Evolutionary conservation across 2,888 invertebrate species (phyloP).

Genomic region (Agrochola lychnidis): DNA sequence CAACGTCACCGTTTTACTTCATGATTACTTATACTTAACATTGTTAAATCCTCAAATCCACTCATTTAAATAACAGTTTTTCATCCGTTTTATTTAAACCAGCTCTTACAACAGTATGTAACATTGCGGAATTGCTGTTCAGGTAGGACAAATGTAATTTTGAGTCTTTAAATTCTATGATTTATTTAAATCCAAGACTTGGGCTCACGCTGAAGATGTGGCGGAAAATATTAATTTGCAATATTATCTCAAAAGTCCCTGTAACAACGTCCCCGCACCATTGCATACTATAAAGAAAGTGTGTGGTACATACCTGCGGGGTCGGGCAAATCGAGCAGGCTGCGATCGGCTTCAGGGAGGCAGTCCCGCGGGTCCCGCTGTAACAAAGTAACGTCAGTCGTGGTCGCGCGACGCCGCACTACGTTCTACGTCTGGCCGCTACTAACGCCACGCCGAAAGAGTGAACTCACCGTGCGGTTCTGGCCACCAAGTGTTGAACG

Average conservation of each 20-base stretch:
- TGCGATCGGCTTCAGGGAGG: conserved; percentile 84
- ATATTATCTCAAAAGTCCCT: neutral
- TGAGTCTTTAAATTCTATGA: neutral
- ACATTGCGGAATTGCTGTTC: neutral
- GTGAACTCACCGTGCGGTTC: conserved; percentile 29
- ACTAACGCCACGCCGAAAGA: conserved; percentile 44
- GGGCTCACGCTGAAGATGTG: neutral
- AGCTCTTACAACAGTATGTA: neutral
- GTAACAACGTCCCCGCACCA: neutral
- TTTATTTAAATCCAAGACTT: neutral
- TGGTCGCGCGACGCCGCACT: conserved; percentile 55
- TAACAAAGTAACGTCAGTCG: conserved; percentile 61
- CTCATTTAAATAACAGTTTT: neutral
- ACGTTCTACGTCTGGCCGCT: conserved; percentile 49
- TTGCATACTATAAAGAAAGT: neutral
- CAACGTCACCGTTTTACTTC: conserved; percentile 66
- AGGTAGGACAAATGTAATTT: neutral
- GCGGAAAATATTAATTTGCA: neutral
- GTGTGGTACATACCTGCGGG: conserved; percentile 78
- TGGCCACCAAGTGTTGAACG: neutral
- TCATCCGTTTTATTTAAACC: neutral
- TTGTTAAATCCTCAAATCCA: neutral
- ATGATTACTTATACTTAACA: conserved; percentile 37
- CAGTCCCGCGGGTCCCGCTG: conserved; percentile 84
- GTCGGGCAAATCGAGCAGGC: conserved; percentile 83